Conservation (phyloP, 2,888 invertebrate genomes). For the Margaritifera margaritifera region DNA sequence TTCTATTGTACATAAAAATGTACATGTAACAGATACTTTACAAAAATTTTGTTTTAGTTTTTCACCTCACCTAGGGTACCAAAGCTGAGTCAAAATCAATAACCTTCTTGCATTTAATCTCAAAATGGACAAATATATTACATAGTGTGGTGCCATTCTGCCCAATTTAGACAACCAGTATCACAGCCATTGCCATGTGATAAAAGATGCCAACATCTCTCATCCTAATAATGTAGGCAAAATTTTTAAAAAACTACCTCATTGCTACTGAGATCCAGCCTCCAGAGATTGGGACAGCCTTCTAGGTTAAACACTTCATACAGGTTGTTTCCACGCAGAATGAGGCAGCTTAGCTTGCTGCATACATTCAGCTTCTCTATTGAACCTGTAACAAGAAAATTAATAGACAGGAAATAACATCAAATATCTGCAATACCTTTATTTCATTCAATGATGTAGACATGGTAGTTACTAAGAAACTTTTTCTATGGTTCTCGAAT, state of each 20-base stretch:
- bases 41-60: too few relatives aligned
- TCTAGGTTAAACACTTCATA: conserved; percentile 61
- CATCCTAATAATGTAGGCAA: neutral
- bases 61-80: too few relatives aligned
- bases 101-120: too few relatives aligned
- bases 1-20: too few relatives aligned
- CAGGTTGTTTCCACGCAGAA: conserved; percentile 60
- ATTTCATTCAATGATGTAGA: neutral
- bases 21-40: too few relatives aligned
- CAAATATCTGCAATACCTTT: neutral
- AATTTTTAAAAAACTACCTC: conserved; percentile 53
- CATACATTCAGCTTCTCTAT: conserved; percentile 56
- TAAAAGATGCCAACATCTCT: too few relatives aligned
- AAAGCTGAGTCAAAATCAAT: too few relatives aligned
- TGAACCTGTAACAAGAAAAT: conserved; percentile 34
- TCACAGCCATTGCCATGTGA: too few relatives aligned
- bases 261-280: conserved; percentile 67
- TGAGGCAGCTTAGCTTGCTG: conserved; percentile 57
- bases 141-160: too few relatives aligned
- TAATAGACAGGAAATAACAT: neutral
- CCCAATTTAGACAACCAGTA: too few relatives aligned
- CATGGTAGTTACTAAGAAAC: neutral
- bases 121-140: too few relatives aligned
- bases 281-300: conserved; percentile 64
- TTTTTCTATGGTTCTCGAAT: too few relatives aligned